These are phyloP conservation scores for Gastrophysa polygoni DNA, from an alignment of 2,888 invertebrate genomes.

Conservation along the genomic window DNA sequence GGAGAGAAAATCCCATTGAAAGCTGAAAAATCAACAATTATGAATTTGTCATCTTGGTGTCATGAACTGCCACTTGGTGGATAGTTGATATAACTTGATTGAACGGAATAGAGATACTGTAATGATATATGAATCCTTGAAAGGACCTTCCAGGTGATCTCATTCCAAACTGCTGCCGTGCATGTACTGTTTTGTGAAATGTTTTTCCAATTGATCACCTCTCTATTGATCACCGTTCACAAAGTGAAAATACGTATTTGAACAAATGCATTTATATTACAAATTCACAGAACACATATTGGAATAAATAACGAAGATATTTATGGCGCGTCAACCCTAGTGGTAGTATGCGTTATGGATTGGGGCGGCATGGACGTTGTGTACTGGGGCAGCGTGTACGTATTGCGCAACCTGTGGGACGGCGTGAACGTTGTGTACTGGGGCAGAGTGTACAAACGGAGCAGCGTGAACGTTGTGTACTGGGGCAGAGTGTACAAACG, in stretches of 20 bases:
- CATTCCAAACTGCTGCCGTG: no score
- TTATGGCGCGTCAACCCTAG: neutral
- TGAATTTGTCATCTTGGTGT: no score
- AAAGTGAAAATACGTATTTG: neutral
- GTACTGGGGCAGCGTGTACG: constrained; percentile 5
- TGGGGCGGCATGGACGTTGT: constrained; percentile 7
- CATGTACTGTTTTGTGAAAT: no score
- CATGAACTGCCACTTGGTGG: no score
- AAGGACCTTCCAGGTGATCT: no score
- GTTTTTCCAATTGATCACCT: no score
- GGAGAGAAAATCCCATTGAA: no score
- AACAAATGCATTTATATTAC: neutral
- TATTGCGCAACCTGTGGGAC: no score
- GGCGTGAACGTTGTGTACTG: constrained; percentile 4
- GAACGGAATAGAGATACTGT: no score
- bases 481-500: constrained; percentile 24
- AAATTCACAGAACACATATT: neutral
- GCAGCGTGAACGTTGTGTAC: constrained; percentile 3
- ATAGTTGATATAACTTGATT: no score
- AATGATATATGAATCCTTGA: no score
- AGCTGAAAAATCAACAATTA: no score
- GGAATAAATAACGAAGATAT: neutral
- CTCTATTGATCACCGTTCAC: neutral
- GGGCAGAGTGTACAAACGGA: neutral
- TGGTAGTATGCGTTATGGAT: constrained; percentile 14